These are phyloP conservation scores for Tenodera sinensis DNA, from an alignment of 2,888 invertebrate species.

Conservation along the genomic window DNA sequence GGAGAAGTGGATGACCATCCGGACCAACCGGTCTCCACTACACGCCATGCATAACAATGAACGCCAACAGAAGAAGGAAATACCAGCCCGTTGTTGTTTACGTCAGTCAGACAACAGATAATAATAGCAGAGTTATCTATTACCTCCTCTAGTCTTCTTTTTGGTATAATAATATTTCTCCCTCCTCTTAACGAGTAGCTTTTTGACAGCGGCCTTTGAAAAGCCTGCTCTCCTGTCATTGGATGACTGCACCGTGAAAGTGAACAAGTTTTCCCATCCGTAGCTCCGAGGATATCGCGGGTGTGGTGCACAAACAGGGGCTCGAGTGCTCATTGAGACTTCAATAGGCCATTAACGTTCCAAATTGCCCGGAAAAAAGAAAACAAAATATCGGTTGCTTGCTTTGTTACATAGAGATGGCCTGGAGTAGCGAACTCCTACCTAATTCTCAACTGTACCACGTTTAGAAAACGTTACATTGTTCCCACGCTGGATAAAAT, in stretches of 20 bases:
- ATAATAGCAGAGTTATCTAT: background rate
- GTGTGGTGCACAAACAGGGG: background rate
- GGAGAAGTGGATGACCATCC: background rate
- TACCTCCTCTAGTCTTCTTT: background rate
- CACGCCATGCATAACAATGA: conserved; percentile 16
- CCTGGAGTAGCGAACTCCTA: background rate
- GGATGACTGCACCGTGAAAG: background rate
- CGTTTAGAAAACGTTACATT: no score
- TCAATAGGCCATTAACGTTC: background rate
- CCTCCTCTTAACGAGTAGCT: background rate
- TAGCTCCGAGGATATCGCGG: background rate
- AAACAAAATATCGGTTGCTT: background rate
- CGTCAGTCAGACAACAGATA: background rate
- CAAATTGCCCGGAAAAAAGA: background rate
- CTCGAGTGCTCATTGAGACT: background rate
- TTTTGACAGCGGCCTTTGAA: background rate
- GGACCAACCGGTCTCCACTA: conserved; percentile 11
- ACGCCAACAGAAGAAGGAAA: conserved; percentile 7
- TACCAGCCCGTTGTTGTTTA: conserved; percentile 15
- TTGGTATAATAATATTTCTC: background rate
- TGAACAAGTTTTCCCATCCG: background rate
- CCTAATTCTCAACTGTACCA: no score
- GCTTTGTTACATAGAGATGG: background rate
- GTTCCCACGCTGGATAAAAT: no score
- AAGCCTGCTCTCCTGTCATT: background rate